Base-by-base conservation (phyloP, 1,140 invertebrate species). In the Drosophila nigromelanica region DNA sequence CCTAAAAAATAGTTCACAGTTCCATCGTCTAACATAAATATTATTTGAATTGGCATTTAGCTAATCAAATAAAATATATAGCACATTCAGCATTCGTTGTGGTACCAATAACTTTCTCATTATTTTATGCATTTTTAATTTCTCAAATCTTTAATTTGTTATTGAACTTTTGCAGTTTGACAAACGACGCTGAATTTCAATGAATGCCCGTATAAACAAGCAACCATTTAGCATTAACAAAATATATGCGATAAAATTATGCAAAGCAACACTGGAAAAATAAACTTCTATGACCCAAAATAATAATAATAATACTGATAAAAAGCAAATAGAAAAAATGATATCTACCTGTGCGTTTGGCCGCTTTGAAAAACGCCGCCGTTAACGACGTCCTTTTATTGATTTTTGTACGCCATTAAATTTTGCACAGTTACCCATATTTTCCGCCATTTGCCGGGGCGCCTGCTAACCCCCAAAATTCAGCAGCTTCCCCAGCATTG, bases 381-480 rank as follows among this genome's bases (percentile, higher is more conserved):
- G 56, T 68, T 76, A 76, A 73, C 59, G 43, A 67, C 64, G 76
- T 75, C 67, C 56, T 69, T 80, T 89, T 89, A 89, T 89, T 82
- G 83, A 89, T 89, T 89, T 89, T 89, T 51, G 76, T 76, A 72
- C 76, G 85, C 83, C 83, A 89, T 89, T 89, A 89, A 81, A 83
- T 89, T 87, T 89, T 60, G 85, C 83, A 89, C 83, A 89, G 85
- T 89, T 89, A 89, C 83, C 83, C 83, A 89, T 89, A 89, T 89
- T 89, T 89, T 77, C 83, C 83, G 73, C 83, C 83, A 89, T 89
- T 89, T 74, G 79, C 63, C 61, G 67, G 66, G 21, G 14, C 56
- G 51, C 66, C 42, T 47, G 61, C 71, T 67, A 78, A 73, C 74
- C 81, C 78, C 78, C 64, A 54, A 56, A 56, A 56, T 60, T 66